These are phyloP conservation scores for Drosophila mayaguana DNA, from an alignment of 2,888 invertebrate species.

Conservation along the genomic window DNA sequence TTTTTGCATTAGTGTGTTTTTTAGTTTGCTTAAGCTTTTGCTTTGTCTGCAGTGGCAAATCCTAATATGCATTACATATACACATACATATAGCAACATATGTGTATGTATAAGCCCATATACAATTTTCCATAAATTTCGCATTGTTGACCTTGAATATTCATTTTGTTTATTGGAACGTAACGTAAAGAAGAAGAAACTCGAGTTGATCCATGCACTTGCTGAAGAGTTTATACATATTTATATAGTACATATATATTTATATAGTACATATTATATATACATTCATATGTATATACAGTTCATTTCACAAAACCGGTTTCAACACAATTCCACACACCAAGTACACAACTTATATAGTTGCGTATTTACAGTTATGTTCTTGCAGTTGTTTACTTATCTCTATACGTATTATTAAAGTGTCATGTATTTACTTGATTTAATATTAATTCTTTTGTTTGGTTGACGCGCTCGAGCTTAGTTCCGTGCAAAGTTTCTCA, in stretches of 20 bases:
- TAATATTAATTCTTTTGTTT: slow-evolving; percentile 28
- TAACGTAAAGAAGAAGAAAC: neutral
- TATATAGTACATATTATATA: no score
- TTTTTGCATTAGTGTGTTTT: slow-evolving; percentile 7
- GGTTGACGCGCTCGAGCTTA: slow-evolving; percentile 55
- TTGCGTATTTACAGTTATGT: neutral
- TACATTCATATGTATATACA: no score
- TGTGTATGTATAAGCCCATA: neutral
- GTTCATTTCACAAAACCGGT: slow-evolving; percentile 13
- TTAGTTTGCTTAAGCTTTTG: neutral
- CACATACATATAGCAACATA: neutral
- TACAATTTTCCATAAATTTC: neutral
- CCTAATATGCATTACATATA: neutral
- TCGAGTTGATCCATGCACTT: neutral
- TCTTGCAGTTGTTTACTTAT: slow-evolving; percentile 7
- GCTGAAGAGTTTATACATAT: neutral
- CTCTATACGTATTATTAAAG: slow-evolving; percentile 3
- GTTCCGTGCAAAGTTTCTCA: slow-evolving; percentile 69
- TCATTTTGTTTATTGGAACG: neutral
- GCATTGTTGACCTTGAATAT: neutral
- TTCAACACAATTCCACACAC: slow-evolving; percentile 1
- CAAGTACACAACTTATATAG: neutral
- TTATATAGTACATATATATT: neutral
- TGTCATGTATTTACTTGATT: slow-evolving; percentile 43
- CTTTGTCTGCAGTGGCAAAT: slow-evolving; percentile 14